A percentile compares a stretch with the other conserved stretches of the same genome.
These are phyloP conservation scores for Maniola hyperantus DNA, from an alignment of 2,888 invertebrate species.

Conservation along the genomic window DNA sequence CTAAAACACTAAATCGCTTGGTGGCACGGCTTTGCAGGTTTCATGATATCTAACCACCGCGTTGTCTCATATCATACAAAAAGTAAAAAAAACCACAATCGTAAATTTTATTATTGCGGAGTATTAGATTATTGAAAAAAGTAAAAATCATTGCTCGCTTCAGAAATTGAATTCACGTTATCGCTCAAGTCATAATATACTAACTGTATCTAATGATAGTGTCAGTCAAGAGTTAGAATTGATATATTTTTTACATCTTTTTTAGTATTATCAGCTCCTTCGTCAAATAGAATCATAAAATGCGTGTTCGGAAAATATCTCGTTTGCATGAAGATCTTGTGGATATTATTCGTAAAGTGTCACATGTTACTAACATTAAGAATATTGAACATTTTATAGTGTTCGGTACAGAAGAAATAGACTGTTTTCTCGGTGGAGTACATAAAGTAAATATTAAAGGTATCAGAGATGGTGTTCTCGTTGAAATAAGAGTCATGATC, in stretches of 20 bases:
- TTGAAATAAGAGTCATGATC: constrained; percentile 51
- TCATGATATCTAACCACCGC: too few species aligned
- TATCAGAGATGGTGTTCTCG: constrained; percentile 52
- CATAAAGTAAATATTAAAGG: constrained; percentile 57
- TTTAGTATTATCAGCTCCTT: constrained; percentile 28
- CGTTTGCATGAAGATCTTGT: constrained; percentile 55
- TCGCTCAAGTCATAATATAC: constrained; percentile 13
- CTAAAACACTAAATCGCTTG: too few species aligned
- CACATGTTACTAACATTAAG: constrained; percentile 45
- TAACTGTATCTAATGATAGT: constrained; percentile 28
- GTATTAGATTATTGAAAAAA: constrained; percentile 1
- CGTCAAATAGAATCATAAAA: constrained; percentile 38
- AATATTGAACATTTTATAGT: constrained; percentile 42
- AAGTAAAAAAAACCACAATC: background rate
- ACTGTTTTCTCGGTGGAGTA: constrained; percentile 53
- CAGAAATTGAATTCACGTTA: constrained; percentile 6
- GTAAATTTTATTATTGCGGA: background rate
- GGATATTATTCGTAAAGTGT: constrained; percentile 56
- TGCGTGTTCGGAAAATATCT: constrained; percentile 64
- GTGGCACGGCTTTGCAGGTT: too few species aligned
- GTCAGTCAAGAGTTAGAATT: constrained; percentile 22
- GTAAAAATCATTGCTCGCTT: background rate
- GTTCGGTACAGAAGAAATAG: constrained; percentile 59
- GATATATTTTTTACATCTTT: constrained; percentile 21
- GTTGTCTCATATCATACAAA: too few species aligned